Evolutionary conservation across 2,797 vertebrate genomes (phyloP).

Genomic region (Enteromius unitaeniatus): DNA sequence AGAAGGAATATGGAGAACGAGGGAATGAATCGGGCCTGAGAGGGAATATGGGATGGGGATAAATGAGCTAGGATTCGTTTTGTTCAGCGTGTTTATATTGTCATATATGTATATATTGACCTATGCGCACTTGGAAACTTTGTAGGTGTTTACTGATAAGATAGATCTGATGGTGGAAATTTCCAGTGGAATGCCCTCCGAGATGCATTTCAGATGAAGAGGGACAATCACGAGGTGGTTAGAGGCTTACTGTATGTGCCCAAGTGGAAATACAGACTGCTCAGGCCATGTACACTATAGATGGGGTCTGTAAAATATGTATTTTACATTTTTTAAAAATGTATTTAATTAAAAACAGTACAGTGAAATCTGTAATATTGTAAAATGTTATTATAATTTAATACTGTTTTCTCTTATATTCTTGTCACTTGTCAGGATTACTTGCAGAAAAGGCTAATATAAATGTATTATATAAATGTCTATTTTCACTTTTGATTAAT

Average conservation of each 20-base stretch:
- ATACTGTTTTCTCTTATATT: not conserved
- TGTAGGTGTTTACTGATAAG: not conserved
- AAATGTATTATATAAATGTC: not conserved
- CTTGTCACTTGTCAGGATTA: not conserved
- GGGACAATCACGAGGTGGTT: not conserved
- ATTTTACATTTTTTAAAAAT: not conserved
- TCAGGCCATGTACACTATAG: not conserved
- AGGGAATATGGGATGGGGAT: conserved; percentile 49
- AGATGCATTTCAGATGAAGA: not conserved
- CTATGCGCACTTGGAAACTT: not conserved
- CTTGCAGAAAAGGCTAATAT: not conserved
- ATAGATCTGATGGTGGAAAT: not conserved
- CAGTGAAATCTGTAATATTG: not conserved
- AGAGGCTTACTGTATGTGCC: not conserved
- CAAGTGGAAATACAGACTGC: not conserved
- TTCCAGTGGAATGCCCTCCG: not conserved
- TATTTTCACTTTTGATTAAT: not conserved
- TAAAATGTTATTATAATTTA: not conserved
- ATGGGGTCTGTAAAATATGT: not conserved
- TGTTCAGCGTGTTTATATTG: not conserved
- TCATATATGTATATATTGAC: not conserved
- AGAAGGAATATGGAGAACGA: conserved; percentile 51
- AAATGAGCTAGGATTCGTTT: conserved; percentile 34
- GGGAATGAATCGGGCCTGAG: conserved; percentile 23
- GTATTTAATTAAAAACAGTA: not conserved